Evolutionary conservation across 2,113 vertebrate species (phyloP).

Genomic region (Macrotus californicus): DNA sequence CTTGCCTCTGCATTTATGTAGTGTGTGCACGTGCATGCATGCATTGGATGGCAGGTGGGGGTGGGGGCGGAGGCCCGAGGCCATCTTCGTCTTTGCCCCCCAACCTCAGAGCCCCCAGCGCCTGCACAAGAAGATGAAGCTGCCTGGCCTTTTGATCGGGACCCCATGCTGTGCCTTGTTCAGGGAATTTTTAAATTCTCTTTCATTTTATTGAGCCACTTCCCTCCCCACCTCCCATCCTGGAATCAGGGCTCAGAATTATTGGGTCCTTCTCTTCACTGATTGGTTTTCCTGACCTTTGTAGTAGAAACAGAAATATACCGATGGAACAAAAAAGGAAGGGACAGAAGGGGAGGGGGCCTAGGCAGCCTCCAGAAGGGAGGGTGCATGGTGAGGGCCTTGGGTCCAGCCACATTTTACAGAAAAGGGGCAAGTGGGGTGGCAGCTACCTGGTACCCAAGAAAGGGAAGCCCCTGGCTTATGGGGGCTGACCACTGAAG

Average conservation of each 20-base stretch:
- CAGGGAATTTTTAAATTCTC: conserved; percentile 69
- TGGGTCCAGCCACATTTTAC: conserved; percentile 34
- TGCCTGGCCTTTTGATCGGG: conserved; percentile 57
- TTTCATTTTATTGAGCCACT: conserved; percentile 67
- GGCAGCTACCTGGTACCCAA: background rate
- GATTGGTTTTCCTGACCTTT: conserved; percentile 80
- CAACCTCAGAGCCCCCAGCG: background rate
- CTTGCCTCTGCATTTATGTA: background rate
- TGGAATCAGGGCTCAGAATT: conserved; percentile 61
- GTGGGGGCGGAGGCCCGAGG: background rate
- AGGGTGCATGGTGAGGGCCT: fast-evolving
- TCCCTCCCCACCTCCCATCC: conserved; percentile 42
- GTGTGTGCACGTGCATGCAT: fast-evolving
- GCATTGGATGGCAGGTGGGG: background rate
- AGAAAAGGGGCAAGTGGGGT: conserved; percentile 22
- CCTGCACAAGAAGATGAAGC: background rate
- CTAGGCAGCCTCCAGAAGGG: background rate
- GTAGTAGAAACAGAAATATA: conserved; percentile 70
- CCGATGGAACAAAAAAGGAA: conserved; percentile 54
- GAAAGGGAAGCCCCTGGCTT: background rate
- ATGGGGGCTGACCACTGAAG: background rate
- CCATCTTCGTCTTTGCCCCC: background rate
- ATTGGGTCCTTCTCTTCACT: conserved; percentile 69
- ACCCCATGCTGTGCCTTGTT: conserved; percentile 67
- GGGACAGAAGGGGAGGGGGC: background rate